These are phyloP conservation scores for Hassar affinis DNA, from an alignment of 2,113 vertebrate species.

Conservation along the genomic window DNA sequence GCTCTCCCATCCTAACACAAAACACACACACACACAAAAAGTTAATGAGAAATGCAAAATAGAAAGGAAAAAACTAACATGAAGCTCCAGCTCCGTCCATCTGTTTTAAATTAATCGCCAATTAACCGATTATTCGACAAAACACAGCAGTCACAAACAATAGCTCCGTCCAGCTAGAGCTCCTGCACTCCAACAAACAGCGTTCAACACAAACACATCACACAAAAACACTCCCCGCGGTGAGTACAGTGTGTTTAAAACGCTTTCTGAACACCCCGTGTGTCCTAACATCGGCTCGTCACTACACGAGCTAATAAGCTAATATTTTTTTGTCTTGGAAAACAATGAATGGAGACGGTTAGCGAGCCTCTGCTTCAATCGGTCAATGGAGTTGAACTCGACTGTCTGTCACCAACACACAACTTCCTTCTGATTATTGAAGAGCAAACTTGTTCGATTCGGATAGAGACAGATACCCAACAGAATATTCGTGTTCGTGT, in stretches of 20 bases:
- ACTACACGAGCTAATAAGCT: background rate
- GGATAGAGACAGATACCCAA: too few relatives aligned
- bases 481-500: background rate
- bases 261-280: background rate
- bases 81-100: too few relatives aligned
- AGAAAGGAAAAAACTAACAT: background rate
- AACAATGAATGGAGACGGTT: constrained; percentile 52
- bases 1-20: constrained; percentile 84
- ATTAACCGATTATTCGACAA: background rate
- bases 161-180: background rate
- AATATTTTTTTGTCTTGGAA: constrained; percentile 20
- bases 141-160: background rate
- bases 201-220: background rate
- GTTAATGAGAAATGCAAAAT: constrained; percentile 33
- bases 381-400: background rate
- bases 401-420: background rate
- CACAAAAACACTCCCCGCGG: background rate
- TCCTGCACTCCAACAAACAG: background rate
- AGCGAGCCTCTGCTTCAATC: constrained; percentile 13
- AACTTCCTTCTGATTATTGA: background rate
- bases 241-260: background rate
- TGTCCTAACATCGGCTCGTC: background rate
- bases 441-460: background rate
- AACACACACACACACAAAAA: constrained; percentile 22
- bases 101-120: background rate